Percentiles rank a stretch among this genome's conserved stretches.
phyloP scores from a whole-genome alignment of 2,888 invertebrate species.

The Tachina fera region DNA sequence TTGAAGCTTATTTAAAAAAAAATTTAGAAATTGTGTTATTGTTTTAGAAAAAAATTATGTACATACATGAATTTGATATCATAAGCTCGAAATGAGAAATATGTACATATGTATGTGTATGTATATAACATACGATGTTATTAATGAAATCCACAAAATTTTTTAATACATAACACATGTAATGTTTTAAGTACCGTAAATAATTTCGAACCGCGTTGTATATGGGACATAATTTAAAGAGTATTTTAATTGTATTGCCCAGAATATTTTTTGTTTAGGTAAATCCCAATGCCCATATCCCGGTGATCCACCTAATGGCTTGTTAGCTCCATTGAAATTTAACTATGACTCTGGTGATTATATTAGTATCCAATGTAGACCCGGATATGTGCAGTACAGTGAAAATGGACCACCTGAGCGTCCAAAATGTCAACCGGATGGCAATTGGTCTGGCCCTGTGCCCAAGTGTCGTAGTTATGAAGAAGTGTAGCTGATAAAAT shows the following conservation, averaged over 20 bases:
- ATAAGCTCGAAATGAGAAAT: neutral
- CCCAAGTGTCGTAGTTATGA: conserved; percentile 88
- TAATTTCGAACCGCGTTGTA: conserved; percentile 48
- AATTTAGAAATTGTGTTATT: no score
- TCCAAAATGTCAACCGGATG: conserved; percentile 87
- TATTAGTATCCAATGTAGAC: conserved; percentile 87
- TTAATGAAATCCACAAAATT: no score
- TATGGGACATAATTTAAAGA: conserved; percentile 13
- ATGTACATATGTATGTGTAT: conserved; percentile 9
- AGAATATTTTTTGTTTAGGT: conserved; percentile 83
- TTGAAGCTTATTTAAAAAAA: no score
- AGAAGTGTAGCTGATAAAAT: conserved; percentile 83
- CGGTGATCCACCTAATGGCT: conserved; percentile 88
- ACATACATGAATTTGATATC: no score
- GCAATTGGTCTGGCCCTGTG: conserved; percentile 87
- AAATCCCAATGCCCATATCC: conserved; percentile 89
- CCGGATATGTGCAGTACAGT: conserved; percentile 85
- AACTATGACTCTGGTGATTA: conserved; percentile 90
- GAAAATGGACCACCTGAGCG: conserved; percentile 84
- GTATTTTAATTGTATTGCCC: conserved; percentile 32
- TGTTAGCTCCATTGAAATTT: conserved; percentile 88
- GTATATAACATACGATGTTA: neutral
- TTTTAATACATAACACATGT: neutral
- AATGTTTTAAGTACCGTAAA: neutral
- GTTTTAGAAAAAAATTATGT: no score